Base-by-base conservation (phyloP, 2,888 invertebrate genomes). In the Rotaria macrura region DNA sequence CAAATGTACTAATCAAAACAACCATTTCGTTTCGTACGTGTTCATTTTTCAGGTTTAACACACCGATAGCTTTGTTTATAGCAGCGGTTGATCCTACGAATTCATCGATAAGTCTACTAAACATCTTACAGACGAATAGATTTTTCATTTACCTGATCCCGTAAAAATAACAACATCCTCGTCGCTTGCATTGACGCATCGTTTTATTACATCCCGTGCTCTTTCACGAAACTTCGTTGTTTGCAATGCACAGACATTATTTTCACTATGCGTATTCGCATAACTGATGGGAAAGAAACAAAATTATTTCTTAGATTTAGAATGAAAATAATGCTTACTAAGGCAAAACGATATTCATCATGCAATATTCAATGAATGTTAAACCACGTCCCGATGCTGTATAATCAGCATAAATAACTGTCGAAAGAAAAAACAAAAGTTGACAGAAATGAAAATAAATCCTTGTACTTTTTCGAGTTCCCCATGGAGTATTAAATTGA, bases 81-180 rank as follows among this genome's bases (percentile, higher is more conserved):
- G 85, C 85, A 23, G 54, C 74, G 23, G 43, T 40, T 25, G 79
- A 79, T 20, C 43, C 40, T 43, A 79, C 3, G 43, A 20, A 79
- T 49, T 29, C 0, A 47, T 34, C 1, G 17, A 65, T 34, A 34
- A 29, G 1, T 79, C 23, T 10, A 0, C 0, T 10, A n/a, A n/a
- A n/a, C n/a, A 10, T 40, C 0, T 12, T 1, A 25, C 0, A 2
- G 17, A 79, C 9, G 4, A n/a, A n/a, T n/a, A 40, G 5, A 4
- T 9, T n/a, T 0, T 9, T 79, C 1, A 88, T 20, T 87, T 87
- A 2, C 89, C 89, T 87, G 88, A 89, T 55, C 89, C 89, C 40
- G 88, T 88, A 85, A 89, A 89, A 17, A 89, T 88, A 5, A 88
- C 87, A 0, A 87, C 87, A 49, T 89, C 88, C 38, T 89, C 88